phyloP scores from a whole-genome alignment of 2,797 vertebrate species.

The Sebastes oblongus region DNA sequence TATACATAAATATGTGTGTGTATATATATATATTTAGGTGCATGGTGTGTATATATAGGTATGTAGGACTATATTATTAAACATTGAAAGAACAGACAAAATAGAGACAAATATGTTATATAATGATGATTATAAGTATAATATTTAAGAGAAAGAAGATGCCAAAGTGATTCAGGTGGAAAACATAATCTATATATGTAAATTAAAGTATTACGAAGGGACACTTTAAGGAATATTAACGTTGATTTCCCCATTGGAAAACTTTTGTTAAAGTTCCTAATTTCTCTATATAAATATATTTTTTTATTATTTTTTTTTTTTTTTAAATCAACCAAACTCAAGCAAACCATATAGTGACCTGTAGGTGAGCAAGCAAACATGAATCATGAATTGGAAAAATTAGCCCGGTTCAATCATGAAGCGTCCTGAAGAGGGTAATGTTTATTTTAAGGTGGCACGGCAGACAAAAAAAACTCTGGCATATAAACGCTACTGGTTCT shows the following conservation, averaged over 20 bases:
- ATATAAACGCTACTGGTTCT: background rate
- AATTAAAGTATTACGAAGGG: background rate
- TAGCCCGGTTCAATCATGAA: slow-evolving; percentile 59
- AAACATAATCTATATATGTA: background rate
- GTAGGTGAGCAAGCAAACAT: slow-evolving; percentile 32
- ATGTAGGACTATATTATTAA: background rate
- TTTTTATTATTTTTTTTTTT: no score
- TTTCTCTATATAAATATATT: background rate
- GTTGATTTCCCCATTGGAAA: background rate
- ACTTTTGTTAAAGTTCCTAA: background rate
- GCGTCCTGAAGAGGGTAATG: slow-evolving; percentile 64
- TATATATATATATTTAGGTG: no score
- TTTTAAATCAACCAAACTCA: no score
- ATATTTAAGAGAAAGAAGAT: background rate
- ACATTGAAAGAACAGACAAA: background rate
- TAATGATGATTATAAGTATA: background rate
- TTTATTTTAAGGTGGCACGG: slow-evolving; percentile 80
- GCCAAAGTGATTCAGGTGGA: background rate
- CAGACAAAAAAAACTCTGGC: background rate
- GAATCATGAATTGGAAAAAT: slow-evolving; percentile 59
- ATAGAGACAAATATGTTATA: background rate
- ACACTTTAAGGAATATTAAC: background rate
- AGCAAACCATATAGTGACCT: background rate
- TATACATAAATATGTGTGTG: no score
- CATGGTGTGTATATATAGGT: no score